These are phyloP conservation scores for Dicrostonyx torquatus DNA, from an alignment of 2,797 vertebrate species.

Conservation along the genomic window DNA sequence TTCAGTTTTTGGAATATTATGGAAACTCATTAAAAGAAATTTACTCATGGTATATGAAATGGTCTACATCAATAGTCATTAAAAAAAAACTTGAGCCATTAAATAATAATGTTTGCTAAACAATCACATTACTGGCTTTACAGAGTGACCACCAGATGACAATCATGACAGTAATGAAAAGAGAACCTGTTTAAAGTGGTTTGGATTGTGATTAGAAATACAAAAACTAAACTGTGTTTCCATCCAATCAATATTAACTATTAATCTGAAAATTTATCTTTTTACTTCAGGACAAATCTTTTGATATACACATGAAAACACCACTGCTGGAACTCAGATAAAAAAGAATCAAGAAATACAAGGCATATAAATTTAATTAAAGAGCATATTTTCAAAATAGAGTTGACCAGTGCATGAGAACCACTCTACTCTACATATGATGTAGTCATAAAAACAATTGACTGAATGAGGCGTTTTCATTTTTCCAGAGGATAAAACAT, in stretches of 20 bases:
- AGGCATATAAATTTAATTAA: not conserved
- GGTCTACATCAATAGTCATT: not conserved
- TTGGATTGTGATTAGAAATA: not conserved
- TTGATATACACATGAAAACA: not conserved
- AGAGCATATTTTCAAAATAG: not conserved
- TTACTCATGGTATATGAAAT: slow-evolving; percentile 1
- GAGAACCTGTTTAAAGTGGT: not conserved
- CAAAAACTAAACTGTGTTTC: not conserved
- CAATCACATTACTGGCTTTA: slow-evolving; percentile 22
- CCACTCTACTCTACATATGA: not conserved
- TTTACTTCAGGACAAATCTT: not conserved
- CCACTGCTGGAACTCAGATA: not conserved
- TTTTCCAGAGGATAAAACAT: not conserved
- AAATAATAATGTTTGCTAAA: slow-evolving; percentile 9
- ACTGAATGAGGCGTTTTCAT: not conserved
- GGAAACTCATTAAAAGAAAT: not conserved
- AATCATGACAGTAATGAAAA: slow-evolving; percentile 4
- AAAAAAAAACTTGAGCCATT: not conserved
- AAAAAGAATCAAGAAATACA: slow-evolving; percentile 7
- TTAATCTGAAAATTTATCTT: slow-evolving; percentile 10
- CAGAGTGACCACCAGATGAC: not conserved
- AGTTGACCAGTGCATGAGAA: not conserved
- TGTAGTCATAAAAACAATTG: not conserved
- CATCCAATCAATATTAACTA: slow-evolving; percentile 7
- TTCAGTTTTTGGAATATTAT: slow-evolving; percentile 17